A percentile compares a stretch with the other conserved stretches of the same genome.
These are phyloP conservation scores for Leptosomus discolor DNA, from an alignment of 2,113 vertebrate species.

Conservation along the genomic window DNA sequence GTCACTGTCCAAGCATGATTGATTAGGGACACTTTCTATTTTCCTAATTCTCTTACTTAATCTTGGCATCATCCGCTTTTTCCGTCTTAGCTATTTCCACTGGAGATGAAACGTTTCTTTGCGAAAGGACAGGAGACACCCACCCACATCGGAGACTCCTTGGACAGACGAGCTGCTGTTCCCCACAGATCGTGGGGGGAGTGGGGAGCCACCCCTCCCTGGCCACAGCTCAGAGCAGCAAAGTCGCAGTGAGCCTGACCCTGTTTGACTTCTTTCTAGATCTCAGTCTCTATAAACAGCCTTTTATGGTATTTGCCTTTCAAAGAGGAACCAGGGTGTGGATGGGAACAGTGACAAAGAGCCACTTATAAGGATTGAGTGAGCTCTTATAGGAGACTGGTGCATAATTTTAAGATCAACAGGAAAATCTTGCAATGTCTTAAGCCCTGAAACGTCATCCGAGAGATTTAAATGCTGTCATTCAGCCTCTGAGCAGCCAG, in stretches of 20 bases:
- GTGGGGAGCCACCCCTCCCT: background rate
- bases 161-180: background rate
- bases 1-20: constrained; percentile 4
- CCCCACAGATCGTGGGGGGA: background rate
- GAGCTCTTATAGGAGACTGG: background rate
- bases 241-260: constrained; percentile 30
- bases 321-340: constrained; percentile 47
- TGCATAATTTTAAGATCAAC: constrained; percentile 41
- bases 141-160: background rate
- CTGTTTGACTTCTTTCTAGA: constrained; percentile 56
- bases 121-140: background rate
- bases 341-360: constrained; percentile 47
- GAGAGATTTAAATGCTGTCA: background rate
- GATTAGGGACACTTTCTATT: background rate
- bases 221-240: background rate
- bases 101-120: background rate
- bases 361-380: constrained; percentile 12
- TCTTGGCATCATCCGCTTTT: background rate
- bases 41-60: background rate
- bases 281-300: constrained; percentile 25
- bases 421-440: constrained; percentile 20
- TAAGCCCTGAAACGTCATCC: background rate
- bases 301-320: constrained; percentile 59
- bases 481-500: background rate
- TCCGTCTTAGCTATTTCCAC: background rate